phyloP scores from a whole-genome alignment of 2,797 vertebrate species.

The Tympanoctomys barrerae region DNA sequence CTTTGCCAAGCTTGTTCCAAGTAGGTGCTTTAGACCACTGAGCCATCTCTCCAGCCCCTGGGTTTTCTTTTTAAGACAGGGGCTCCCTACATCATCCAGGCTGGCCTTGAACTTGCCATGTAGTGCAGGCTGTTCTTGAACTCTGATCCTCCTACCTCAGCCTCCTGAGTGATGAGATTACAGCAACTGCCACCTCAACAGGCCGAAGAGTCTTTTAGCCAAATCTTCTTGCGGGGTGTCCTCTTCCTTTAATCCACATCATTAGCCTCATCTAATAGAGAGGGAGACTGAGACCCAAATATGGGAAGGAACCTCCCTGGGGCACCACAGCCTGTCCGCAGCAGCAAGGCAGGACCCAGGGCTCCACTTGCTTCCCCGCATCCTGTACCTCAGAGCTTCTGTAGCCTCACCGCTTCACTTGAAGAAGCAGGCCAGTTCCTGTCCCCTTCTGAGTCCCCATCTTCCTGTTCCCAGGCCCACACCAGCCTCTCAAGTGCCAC shows the following conservation, averaged over 20 bases:
- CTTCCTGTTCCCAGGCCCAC: background rate
- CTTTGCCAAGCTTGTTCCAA: too few relatives aligned
- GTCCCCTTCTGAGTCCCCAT: background rate
- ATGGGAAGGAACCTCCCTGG: background rate
- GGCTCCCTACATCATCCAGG: background rate
- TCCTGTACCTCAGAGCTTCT: background rate
- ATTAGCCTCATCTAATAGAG: background rate
- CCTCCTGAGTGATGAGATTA: background rate
- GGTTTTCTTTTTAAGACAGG: background rate
- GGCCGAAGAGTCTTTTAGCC: background rate
- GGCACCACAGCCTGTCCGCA: background rate
- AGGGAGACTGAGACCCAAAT: background rate
- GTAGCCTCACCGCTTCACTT: background rate
- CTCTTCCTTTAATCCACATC: background rate
- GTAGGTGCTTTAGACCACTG: too few relatives aligned
- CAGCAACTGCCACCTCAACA: background rate
- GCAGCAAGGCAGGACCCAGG: background rate
- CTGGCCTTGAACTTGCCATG: background rate
- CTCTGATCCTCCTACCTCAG: background rate
- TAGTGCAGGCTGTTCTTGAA: background rate
- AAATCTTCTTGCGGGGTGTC: background rate
- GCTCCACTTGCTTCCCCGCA: background rate
- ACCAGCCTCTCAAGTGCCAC: background rate
- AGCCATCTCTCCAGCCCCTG: too few relatives aligned
- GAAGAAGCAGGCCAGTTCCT: background rate